Percentiles rank a stretch among this genome's conserved stretches.
Conservation (phyloP, 1,140 invertebrate genomes). For the Pentalonia nigronervosa region DNA sequence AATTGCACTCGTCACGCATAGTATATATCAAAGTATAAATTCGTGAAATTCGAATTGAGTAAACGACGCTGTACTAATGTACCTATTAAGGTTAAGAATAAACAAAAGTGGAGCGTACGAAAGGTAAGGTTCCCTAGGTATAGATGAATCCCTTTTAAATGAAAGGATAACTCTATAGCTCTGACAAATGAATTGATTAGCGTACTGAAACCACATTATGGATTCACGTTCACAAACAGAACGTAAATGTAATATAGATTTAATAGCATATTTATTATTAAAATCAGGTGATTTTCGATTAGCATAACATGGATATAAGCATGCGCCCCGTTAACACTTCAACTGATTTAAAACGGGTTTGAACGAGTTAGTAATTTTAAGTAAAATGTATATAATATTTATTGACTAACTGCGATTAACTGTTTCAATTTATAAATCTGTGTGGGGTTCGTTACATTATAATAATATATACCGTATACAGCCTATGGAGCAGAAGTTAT, state of each 20-base stretch:
- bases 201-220: no score
- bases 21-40: background rate
- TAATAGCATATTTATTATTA: background rate
- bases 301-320: background rate
- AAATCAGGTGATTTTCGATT: background rate
- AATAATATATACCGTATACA: background rate
- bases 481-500: background rate
- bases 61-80: background rate
- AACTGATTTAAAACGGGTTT: background rate
- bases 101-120: background rate
- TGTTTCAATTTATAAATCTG: background rate
- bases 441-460: background rate
- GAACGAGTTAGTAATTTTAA: background rate
- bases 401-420: background rate
- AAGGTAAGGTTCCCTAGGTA: background rate
- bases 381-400: background rate
- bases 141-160: background rate
- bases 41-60: background rate
- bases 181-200: no score
- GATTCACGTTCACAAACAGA: no score
- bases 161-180: background rate
- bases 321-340: background rate
- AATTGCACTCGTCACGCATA: background rate
- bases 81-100: background rate
- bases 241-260: background rate